Base-by-base conservation (phyloP, 2,888 invertebrate species). In the Rutpela maculata region DNA sequence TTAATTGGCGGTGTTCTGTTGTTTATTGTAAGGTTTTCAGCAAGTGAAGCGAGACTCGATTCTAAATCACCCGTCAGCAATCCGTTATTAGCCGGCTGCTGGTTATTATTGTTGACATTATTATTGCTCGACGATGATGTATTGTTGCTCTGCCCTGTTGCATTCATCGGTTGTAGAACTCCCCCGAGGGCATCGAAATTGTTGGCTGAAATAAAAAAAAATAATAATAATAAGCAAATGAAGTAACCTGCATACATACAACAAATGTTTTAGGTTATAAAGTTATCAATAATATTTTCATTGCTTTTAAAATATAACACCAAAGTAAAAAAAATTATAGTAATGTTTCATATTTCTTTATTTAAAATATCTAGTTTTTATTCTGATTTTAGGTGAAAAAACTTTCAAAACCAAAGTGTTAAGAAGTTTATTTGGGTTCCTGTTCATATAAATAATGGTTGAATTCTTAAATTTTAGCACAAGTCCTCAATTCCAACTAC, bases 41-140 rank as follows among this genome's bases (percentile, higher is more conserved):
- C 98, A 85, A 99, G 92, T 82, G 96, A 96, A 80, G 98, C 98
- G 79, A 98, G 93, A 85, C 97, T 98, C 84, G 97, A 96, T 89
- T 99, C 98, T 89, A 99, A 92, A 90, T 98, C 98, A 74, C 97
- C 97, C 31, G 97, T 97, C 80, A 98, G 92, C 82, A 98, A 95
- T 80, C 91, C 90, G 82, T 91, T 88, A 78, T 89, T 89, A 18
- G 87, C 83, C 65, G 87, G 85, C 75, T 90, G 84, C 85, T 88
- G 80, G 66, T 84, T 82, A 62, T 81, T 84, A 70, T 85, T 85
- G 17, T 78, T 81, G 50, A 76, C 83, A 77, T 79, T 84, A 59
- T 80, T 83, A 73, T 82, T 83, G 50, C 65, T 70, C 3, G 50
- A 57, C 69, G 70, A 70, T 82, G 73, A 78, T 82, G 57, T 67